Conservation (phyloP, 2,797 vertebrate genomes). For the Protosalanx chinensis region DNA sequence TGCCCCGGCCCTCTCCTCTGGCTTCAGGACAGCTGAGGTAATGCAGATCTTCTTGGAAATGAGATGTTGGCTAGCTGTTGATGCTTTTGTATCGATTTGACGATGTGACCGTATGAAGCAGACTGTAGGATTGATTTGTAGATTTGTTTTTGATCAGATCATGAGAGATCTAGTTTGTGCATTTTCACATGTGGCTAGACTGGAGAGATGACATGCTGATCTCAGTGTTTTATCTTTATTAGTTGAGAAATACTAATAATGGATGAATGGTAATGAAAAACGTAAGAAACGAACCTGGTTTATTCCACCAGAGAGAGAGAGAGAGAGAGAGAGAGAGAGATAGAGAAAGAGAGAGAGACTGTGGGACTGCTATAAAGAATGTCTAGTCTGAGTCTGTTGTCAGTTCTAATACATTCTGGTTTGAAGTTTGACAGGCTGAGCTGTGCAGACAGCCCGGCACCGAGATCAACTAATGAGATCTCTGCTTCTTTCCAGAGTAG, state of each 20-base stretch:
- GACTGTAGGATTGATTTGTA: background rate
- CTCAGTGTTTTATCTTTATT: background rate
- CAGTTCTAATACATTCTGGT: constrained; percentile 6
- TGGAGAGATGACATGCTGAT: background rate
- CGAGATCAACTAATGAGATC: constrained; percentile 48
- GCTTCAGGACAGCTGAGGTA: background rate
- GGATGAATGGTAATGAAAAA: no score
- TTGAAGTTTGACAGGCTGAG: constrained; percentile 39
- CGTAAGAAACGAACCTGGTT: no score
- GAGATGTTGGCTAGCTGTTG: background rate
- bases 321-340: background rate
- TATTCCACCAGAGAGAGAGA: background rate
- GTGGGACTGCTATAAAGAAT: no score
- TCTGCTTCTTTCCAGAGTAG: constrained; percentile 30
- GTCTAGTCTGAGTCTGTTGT: no score
- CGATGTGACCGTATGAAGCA: background rate
- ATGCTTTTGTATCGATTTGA: background rate
- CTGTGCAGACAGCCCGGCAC: constrained; percentile 31
- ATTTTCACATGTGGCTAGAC: background rate
- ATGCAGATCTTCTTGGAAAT: background rate
- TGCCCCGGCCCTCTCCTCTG: background rate
- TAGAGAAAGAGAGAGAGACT: background rate
- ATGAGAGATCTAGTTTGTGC: background rate
- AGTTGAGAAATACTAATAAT: background rate
- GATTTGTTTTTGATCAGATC: background rate